Percentiles rank a stretch among this genome's conserved stretches.
Conservation (phyloP, 2,888 invertebrate genomes). For the Sepiola atlantica region DNA sequence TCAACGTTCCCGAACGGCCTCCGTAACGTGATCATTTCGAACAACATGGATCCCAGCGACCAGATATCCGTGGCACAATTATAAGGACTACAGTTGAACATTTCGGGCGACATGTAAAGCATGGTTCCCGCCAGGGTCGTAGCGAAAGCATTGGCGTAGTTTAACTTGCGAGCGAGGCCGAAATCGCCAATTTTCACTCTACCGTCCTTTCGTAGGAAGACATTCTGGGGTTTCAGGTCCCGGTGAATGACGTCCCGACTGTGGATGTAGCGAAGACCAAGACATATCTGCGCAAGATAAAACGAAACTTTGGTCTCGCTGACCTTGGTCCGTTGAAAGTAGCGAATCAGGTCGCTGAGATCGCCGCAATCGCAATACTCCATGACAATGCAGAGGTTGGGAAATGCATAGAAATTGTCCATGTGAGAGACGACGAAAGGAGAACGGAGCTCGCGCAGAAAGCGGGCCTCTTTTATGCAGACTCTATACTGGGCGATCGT, state of each 20-base stretch:
- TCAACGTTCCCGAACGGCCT: background rate
- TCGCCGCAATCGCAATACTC: conserved; percentile 25
- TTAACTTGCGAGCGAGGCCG: background rate
- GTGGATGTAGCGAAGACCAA: conserved; percentile 6
- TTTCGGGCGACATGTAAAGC: conserved; percentile 18
- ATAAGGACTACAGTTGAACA: background rate
- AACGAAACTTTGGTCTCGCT: background rate
- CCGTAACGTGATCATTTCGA: background rate
- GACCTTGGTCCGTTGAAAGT: background rate
- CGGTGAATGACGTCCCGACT: conserved; percentile 35
- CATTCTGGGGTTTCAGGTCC: conserved; percentile 35
- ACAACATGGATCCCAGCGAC: conserved; percentile 4
- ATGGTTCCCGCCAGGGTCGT: background rate
- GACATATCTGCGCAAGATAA: conserved; percentile 23
- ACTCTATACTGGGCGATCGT: background rate
- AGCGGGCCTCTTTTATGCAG: background rate
- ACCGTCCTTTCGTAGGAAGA: background rate
- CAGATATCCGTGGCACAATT: background rate
- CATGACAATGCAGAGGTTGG: background rate
- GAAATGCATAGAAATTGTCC: background rate
- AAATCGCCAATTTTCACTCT: background rate
- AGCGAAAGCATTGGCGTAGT: background rate
- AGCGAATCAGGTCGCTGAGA: background rate
- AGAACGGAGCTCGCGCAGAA: background rate
- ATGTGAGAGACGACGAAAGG: background rate